phyloP scores from a whole-genome alignment of 2,888 invertebrate species.

The Scrobipalpa costella region DNA sequence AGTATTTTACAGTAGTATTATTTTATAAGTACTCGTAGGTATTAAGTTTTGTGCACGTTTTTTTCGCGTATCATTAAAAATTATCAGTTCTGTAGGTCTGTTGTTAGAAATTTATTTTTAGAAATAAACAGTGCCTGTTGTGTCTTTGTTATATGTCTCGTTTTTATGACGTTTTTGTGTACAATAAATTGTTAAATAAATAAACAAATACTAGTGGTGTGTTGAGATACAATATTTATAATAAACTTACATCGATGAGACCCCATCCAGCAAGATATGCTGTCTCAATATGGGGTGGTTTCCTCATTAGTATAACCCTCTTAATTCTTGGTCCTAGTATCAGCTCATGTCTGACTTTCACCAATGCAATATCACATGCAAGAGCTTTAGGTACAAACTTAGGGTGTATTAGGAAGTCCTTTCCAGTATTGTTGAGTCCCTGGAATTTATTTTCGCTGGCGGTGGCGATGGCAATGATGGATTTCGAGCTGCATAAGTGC shows the following conservation, averaged over 20 bases:
- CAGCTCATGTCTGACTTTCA: slow-evolving; percentile 30
- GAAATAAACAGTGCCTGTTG: no score
- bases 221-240: no score
- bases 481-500: slow-evolving; percentile 25
- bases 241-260: slow-evolving; percentile 36
- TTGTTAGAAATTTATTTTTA: no score
- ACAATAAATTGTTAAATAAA: no score
- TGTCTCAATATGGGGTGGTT: slow-evolving; percentile 29
- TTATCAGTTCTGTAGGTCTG: no score
- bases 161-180: no score
- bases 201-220: no score
- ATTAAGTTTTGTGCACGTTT: no score
- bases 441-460: slow-evolving; percentile 28
- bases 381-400: slow-evolving; percentile 32
- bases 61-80: no score
- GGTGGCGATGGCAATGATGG: slow-evolving; percentile 15
- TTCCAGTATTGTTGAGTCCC: background rate
- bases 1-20: no score
- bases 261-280: slow-evolving; percentile 45
- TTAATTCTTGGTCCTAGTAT: slow-evolving; percentile 32
- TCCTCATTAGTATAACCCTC: slow-evolving; percentile 35
- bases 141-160: no score
- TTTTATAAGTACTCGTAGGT: no score
- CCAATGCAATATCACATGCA: slow-evolving; percentile 41
- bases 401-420: slow-evolving; percentile 38